These are phyloP conservation scores for Colaptes auratus DNA, from an alignment of 2,113 vertebrate genomes.

Conservation along the genomic window DNA sequence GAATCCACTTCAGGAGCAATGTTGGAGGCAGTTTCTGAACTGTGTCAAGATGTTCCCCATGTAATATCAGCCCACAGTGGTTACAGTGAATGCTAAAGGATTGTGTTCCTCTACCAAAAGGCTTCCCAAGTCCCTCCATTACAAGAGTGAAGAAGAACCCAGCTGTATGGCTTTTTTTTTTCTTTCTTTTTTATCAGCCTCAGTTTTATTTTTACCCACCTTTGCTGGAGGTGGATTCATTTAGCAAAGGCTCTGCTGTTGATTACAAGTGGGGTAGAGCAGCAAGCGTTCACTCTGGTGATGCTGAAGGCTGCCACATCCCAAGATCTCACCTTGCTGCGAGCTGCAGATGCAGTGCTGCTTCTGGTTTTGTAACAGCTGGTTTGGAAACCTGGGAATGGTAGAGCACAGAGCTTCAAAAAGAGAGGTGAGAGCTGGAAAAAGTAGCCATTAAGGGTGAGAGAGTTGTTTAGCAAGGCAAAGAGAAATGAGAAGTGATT, in stretches of 20 bases:
- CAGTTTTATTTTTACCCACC: not conserved
- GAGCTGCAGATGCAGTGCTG: not conserved
- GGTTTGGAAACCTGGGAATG: not conserved
- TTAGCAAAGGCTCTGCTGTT: not conserved
- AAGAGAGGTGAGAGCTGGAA: not conserved
- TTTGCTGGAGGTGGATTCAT: not conserved
- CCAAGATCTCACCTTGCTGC: fast-evolving
- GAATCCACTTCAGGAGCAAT: not conserved
- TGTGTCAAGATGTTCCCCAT: not conserved
- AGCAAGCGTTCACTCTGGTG: not conserved
- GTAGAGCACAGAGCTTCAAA: not conserved
- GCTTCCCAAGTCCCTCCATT: not conserved
- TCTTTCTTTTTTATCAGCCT: not conserved
- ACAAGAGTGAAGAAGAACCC: not conserved
- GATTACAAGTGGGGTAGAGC: not conserved
- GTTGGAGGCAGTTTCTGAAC: not conserved
- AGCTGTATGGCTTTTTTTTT: fast-evolving
- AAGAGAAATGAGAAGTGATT: not conserved
- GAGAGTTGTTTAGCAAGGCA: not conserved
- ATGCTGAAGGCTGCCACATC: not conserved
- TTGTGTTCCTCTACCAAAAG: not conserved
- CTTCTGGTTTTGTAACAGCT: not conserved
- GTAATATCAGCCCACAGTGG: not conserved
- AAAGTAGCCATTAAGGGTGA: not conserved
- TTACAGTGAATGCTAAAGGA: not conserved